phyloP scores from a whole-genome alignment of 2,113 vertebrate species.

The Phylloscopus whistleri region DNA sequence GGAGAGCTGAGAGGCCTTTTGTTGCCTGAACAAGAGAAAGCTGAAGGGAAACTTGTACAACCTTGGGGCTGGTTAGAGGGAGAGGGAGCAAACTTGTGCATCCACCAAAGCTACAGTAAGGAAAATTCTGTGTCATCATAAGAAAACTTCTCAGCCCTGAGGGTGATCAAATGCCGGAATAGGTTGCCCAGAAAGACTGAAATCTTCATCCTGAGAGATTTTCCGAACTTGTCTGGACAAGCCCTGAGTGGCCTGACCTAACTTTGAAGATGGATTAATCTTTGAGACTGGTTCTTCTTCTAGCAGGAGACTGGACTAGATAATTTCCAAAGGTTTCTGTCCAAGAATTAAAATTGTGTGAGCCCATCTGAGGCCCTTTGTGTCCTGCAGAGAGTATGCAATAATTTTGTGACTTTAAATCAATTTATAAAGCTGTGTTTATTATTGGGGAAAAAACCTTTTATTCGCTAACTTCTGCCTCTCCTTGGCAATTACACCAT shows the following conservation, averaged over 20 bases:
- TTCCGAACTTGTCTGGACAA: neutral
- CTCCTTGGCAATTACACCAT: neutral
- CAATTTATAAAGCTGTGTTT: neutral
- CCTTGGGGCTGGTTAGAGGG: neutral
- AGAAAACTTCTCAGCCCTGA: neutral
- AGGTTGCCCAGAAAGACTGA: neutral
- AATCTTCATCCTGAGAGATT: neutral
- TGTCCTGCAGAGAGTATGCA: neutral
- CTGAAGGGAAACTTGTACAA: neutral
- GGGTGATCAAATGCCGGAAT: neutral
- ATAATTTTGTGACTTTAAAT: neutral
- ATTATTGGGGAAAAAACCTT: neutral
- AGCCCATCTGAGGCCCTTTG: neutral
- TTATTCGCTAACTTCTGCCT: neutral
- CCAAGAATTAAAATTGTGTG: neutral
- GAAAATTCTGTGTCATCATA: neutral
- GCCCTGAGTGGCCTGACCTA: neutral
- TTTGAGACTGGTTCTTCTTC: neutral
- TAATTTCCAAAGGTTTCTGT: neutral
- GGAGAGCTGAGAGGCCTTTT: neutral
- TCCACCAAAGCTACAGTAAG: neutral
- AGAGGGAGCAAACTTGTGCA: neutral
- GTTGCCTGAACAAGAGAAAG: neutral
- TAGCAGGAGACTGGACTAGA: neutral
- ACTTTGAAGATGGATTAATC: neutral